Evolutionary conservation across 2,113 vertebrate species (phyloP).

Genomic region (Peromyscus polionotus): DNA sequence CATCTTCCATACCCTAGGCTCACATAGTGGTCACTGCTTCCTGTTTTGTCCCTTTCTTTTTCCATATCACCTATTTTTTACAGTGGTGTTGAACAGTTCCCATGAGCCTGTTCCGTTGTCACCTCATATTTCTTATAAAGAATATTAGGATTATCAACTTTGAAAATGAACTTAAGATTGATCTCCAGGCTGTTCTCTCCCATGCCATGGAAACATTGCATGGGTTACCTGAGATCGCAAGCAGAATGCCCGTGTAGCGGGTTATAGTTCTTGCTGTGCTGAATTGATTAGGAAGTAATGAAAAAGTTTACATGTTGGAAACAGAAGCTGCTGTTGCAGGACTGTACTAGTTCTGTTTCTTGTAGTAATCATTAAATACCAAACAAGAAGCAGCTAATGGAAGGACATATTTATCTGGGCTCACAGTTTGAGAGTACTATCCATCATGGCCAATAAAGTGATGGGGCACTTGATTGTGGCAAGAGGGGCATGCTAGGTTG

Average conservation of each 20-base stretch:
- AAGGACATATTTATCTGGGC: not conserved
- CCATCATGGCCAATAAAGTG: not conserved
- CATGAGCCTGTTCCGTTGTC: not conserved
- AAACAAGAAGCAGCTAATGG: not conserved
- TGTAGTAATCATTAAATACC: not conserved
- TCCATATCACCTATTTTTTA: not conserved
- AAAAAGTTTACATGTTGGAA: not conserved
- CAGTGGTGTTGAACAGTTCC: not conserved
- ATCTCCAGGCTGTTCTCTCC: not conserved
- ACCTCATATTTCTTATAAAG: not conserved
- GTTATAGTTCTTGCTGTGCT: not conserved
- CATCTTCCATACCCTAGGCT: not conserved
- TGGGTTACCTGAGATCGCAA: not conserved
- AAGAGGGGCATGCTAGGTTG: not conserved
- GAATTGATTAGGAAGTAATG: not conserved
- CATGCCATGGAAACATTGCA: not conserved
- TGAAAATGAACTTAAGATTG: not conserved
- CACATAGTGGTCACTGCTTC: not conserved
- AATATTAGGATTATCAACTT: not conserved
- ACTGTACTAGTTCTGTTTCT: not conserved
- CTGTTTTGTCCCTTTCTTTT: not conserved
- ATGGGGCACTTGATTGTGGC: not conserved
- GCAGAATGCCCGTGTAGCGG: too few species aligned
- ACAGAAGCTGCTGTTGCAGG: too few species aligned
- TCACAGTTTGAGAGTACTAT: too few species aligned